Percentiles rank a stretch among this genome's conserved stretches.
Evolutionary conservation across 2,888 invertebrate species (phyloP).

Genomic region (Drosophila barbarae): DNA sequence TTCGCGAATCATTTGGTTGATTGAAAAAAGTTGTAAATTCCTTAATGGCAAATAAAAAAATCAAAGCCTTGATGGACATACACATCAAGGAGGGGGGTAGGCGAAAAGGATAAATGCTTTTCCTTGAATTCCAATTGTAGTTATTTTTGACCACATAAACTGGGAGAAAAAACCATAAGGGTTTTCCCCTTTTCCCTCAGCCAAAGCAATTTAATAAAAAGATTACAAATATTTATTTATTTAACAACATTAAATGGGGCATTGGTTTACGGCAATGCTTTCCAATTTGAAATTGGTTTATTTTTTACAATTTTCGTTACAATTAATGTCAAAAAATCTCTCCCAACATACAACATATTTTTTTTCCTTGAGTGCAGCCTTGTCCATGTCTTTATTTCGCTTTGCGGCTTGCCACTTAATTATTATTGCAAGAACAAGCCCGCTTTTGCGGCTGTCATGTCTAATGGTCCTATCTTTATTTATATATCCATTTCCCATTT

Average conservation of each 20-base stretch:
- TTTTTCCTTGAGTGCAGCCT: background rate
- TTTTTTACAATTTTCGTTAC: too few relatives aligned
- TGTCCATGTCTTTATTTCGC: constrained; percentile 5
- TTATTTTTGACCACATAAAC: background rate
- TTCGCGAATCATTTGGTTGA: too few relatives aligned
- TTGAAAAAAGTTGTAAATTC: too few relatives aligned
- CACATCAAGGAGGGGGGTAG: background rate
- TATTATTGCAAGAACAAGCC: constrained; percentile 23
- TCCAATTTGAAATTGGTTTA: too few relatives aligned
- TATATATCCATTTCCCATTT: constrained; percentile 2
- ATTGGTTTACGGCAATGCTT: too few relatives aligned
- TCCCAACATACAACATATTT: too few relatives aligned
- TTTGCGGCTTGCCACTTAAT: constrained; percentile 20
- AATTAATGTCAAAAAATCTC: too few relatives aligned
- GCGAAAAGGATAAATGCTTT: constrained; percentile 5
- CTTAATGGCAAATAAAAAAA: too few relatives aligned
- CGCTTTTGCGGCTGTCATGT: constrained; percentile 18
- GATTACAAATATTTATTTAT: background rate
- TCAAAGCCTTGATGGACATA: constrained; percentile 15
- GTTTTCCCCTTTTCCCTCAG: too few relatives aligned
- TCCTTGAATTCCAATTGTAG: constrained; percentile 10
- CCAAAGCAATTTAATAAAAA: background rate
- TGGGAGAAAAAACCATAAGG: background rate
- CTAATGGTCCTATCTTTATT: constrained; percentile 28
- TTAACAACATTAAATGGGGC: too few relatives aligned